Conservation (phyloP, 2,888 invertebrate species). For the Torymus texanus region DNA sequence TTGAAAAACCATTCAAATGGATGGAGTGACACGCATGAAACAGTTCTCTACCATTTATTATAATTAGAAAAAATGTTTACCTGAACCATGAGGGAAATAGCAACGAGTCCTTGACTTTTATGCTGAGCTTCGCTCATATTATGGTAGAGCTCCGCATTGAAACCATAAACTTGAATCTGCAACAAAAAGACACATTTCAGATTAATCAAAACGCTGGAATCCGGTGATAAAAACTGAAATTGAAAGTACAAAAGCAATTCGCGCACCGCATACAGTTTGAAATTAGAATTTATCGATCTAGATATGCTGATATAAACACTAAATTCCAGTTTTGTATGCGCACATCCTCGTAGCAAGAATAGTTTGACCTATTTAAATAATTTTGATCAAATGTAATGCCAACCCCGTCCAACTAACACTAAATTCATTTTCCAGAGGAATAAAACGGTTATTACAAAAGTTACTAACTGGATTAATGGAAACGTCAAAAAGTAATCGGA, state of each 20-base stretch:
- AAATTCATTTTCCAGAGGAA: neutral
- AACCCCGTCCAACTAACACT: neutral
- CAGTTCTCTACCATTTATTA: too few species aligned
- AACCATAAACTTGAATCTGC: slow-evolving; percentile 97
- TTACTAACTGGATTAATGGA: neutral
- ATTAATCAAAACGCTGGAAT: neutral
- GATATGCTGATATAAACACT: slow-evolving; percentile 11
- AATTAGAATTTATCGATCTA: slow-evolving; percentile 40
- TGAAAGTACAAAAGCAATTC: slow-evolving; percentile 20
- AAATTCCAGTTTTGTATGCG: slow-evolving; percentile 30
- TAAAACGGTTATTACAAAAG: neutral
- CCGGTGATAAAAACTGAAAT: slow-evolving; percentile 12
- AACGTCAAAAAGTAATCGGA: neutral
- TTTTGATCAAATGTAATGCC: slow-evolving; percentile 28
- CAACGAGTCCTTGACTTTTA: slow-evolving; percentile 97
- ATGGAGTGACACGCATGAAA: too few species aligned
- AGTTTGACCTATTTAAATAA: slow-evolving; percentile 34
- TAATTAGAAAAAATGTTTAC: slow-evolving; percentile 76
- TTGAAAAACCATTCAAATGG: too few species aligned
- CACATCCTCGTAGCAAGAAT: slow-evolving; percentile 9
- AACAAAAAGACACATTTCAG: slow-evolving; percentile 64
- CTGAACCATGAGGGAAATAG: slow-evolving; percentile 96
- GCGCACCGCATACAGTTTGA: neutral
- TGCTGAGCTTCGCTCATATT: slow-evolving; percentile 97
- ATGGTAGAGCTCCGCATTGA: slow-evolving; percentile 96